Evolutionary conservation across 2,797 vertebrate species (phyloP).

Genomic region (Ctenosaura bakeri): DNA sequence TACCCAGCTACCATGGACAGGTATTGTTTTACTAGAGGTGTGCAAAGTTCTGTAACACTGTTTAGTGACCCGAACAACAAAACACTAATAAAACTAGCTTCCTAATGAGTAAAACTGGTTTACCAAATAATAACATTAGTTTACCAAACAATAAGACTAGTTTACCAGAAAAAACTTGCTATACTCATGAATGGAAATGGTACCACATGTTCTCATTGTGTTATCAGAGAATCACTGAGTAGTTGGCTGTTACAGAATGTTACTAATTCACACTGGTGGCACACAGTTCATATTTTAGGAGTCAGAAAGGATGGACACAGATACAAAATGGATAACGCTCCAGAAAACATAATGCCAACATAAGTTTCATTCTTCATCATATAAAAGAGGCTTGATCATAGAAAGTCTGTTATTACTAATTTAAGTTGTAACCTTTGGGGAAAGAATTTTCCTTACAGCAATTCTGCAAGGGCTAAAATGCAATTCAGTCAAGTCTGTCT

Average conservation of each 20-base stretch:
- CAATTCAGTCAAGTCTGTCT: neutral
- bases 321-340: neutral
- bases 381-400: neutral
- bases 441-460: neutral
- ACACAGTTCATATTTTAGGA: neutral
- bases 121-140: too few relatives aligned
- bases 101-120: too few relatives aligned
- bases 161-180: constrained; percentile 39
- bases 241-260: neutral
- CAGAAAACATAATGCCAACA: neutral
- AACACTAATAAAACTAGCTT: too few relatives aligned
- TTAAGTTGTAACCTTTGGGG: neutral
- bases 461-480: neutral
- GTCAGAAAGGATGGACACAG: constrained; percentile 5
- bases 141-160: neutral
- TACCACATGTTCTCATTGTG: neutral
- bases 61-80: constrained; percentile 25
- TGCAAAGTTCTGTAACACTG: constrained; percentile 17
- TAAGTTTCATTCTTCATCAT: neutral
- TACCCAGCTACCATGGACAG: neutral
- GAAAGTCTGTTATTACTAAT: neutral
- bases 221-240: neutral
- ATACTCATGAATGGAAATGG: constrained; percentile 21
- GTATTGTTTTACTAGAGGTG: constrained; percentile 15
- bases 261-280: neutral